Evolutionary conservation across 2,797 vertebrate species (phyloP), one percentile per base, ranked within the genome.

Genomic region (Danio jaintianensis): DNA sequence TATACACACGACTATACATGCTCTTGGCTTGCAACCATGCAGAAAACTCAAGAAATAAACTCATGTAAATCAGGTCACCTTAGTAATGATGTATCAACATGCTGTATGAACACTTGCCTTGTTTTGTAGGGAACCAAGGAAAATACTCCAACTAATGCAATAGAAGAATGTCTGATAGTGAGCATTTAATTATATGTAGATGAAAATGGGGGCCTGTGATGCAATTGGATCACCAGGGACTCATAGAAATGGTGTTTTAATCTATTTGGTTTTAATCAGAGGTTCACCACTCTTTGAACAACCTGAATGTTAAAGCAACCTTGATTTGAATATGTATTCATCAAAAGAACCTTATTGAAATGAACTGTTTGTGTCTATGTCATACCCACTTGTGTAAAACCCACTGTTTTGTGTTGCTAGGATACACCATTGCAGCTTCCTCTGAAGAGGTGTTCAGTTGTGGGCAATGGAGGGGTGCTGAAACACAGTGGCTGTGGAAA

Each of bases 401-500:
- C 12, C 58, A 12, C 50, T 81, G 56, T 75, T 53, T 77, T 79
- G 50, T 47, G 45, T 80, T 53, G 86, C 87, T 93, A 99, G 97
- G 95, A 94, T 86, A 96, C 93, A 82, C 98, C 97, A 63, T 94
- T 98, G 90, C 94, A 95, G 89, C 91, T 94, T 79, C 97, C 96
- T 13, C 86, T 99, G 89, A 98, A 96, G 94, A 98, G 93, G 89
- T 99, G 98, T 4, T 95, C 96, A 0, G 97, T 99, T 89, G 97
- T 99, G 86, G 98, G 98, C 75, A 99, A 99, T 4, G 96, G 97
- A 18, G 98, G 97, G 74, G 96, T 99, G 88, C 94, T 99, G 89
- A 95, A 96, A 84, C 92, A 92, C 89, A 99, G 96, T 84, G 88
- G 93, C 89, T 99, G 98, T 16, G 98, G 98, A 73, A 91, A 82